These are phyloP conservation scores for Calameuta idolon DNA, from an alignment of 2,888 invertebrate species.

Conservation along the genomic window DNA sequence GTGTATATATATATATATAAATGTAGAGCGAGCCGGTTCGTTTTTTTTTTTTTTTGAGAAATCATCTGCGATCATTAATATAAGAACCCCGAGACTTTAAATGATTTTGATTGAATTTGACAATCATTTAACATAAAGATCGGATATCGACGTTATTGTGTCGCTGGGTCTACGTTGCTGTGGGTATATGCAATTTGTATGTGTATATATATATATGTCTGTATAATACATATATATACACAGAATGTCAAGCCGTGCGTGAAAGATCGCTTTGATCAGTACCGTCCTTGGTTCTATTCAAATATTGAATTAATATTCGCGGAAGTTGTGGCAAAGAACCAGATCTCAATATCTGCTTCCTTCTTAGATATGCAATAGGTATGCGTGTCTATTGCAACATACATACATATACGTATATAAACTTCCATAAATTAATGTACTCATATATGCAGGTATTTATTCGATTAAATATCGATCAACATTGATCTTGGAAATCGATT, in stretches of 20 bases:
- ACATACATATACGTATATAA: neutral
- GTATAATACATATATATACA: too few species aligned
- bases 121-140: neutral
- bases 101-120: neutral
- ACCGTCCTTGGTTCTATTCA: slow-evolving; percentile 21
- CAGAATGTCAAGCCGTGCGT: neutral
- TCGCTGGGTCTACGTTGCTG: neutral
- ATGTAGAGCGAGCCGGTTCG: neutral
- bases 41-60: neutral
- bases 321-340: slow-evolving; percentile 22
- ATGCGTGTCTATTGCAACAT: neutral
- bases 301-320: slow-evolving; percentile 17
- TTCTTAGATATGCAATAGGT: neutral
- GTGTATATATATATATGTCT: too few species aligned
- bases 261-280: slow-evolving; percentile 2
- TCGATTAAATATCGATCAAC: neutral
- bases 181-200: too few species aligned
- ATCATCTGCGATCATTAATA: neutral
- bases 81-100: neutral
- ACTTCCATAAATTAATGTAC: neutral
- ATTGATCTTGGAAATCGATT: neutral
- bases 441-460: neutral
- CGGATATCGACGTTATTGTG: neutral
- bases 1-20: neutral
- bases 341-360: slow-evolving; percentile 16